Evolutionary conservation across 2,888 invertebrate species (phyloP), one percentile per base, ranked within the genome.

Genomic region (Odontothrips loti): DNA sequence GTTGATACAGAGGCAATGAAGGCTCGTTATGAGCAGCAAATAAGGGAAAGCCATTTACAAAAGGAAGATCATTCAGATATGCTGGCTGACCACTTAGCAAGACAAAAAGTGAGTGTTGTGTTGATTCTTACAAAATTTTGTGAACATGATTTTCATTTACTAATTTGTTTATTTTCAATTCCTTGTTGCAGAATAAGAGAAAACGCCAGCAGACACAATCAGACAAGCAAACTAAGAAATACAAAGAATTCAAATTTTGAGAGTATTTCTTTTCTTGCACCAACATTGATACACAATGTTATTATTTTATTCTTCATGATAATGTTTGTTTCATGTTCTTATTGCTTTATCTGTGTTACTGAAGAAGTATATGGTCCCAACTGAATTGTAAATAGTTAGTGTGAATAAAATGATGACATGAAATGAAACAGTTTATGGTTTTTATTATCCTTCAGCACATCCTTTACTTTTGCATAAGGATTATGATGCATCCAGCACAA

Each of bases 191-290:
- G 94, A 97, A 94, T 86, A 96, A 98, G 89, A 90, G 97, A 84
- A 98, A 98, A 88, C 91, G 96, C 83, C 96, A 96, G 84, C 95
- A 95, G 87, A 95, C 95, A 84, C 94, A 90, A 86, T 95, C 97
- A 84, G 92, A 94, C 8, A 97, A 97, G 87, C 93, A 95, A 85
- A 94, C 96, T 20, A 98, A 98, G 90, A 98, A 98, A 89, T 98
- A 98, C 90, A 98, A 98, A 88, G 98, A 98, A 87, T 98, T 98
- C 90, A 98, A 98, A 88, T 98, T 98, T 90, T 98, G 91, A 88
- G 34, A 43, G 34, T 68, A 75, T 43, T 17, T 8, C 34, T 34
- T n/a, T n/a, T n/a, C n/a, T n/a, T n/a, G n/a, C n/a, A n/a, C n/a
- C n/a, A n/a, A n/a, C n/a, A n/a, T n/a, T n/a, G n/a, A n/a, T n/a